Evolutionary conservation across 2,888 invertebrate genomes (phyloP).

Genomic region (Apamea sordens): DNA sequence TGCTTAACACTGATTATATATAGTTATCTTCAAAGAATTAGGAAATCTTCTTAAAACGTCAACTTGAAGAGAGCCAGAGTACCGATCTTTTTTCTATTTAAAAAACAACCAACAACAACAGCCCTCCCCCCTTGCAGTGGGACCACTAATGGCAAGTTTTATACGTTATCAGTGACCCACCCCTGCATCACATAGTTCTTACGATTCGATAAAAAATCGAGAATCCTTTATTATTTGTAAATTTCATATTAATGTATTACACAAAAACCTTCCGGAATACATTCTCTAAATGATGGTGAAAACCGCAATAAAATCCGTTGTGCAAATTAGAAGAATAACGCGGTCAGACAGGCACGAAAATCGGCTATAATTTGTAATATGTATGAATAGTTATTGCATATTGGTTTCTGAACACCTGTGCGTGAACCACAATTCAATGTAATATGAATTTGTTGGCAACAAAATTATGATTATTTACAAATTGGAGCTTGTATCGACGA

Average conservation of each 20-base stretch:
- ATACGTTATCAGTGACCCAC: neutral
- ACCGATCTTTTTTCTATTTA: neutral
- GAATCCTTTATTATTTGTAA: neutral
- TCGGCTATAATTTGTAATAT: neutral
- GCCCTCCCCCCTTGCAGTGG: neutral
- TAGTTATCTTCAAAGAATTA: neutral
- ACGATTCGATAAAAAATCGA: neutral
- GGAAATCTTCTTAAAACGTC: neutral
- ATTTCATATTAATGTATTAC: no score
- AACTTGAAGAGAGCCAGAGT: neutral
- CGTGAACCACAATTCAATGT: neutral
- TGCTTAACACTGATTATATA: neutral
- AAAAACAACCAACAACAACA: no score
- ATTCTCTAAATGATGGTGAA: neutral
- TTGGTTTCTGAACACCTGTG: conserved; percentile 13
- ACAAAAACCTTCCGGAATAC: neutral
- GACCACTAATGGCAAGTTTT: neutral
- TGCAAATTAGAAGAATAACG: neutral
- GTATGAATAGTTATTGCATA: neutral
- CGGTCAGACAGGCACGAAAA: neutral
- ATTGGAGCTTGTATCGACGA: neutral
- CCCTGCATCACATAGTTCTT: neutral
- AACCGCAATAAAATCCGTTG: neutral
- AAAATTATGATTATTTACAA: neutral
- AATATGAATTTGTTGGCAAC: neutral